Evolutionary conservation across 2,113 vertebrate species (phyloP).

Genomic region (Ochotona curzoniae): DNA sequence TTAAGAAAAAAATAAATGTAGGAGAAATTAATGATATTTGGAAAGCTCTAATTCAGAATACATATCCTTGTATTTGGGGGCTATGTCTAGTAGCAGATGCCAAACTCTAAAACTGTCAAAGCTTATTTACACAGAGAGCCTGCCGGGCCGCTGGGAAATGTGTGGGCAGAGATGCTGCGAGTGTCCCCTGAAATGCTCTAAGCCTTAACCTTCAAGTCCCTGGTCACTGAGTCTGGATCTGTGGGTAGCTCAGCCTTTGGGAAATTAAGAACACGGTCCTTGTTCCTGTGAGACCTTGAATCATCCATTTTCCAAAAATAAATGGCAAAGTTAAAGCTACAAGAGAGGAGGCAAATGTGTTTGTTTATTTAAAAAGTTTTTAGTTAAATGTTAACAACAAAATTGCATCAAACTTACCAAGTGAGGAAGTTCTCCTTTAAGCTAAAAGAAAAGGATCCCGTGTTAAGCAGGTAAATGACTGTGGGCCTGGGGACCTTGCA

Average conservation of each 20-base stretch:
- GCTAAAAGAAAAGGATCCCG: not conserved
- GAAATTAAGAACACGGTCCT: not conserved
- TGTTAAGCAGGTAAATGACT: not conserved
- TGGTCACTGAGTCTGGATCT: not conserved
- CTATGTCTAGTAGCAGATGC: not conserved
- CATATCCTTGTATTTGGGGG: not conserved
- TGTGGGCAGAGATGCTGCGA: not conserved
- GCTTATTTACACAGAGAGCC: not conserved
- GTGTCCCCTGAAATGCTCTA: not conserved
- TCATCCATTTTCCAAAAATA: not conserved
- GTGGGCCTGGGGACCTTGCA: not conserved
- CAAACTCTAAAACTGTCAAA: not conserved
- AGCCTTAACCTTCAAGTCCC: accelerated
- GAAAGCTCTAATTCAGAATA: not conserved
- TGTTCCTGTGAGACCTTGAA: not conserved
- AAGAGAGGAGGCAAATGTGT: not conserved
- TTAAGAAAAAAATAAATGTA: not conserved
- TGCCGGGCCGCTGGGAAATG: not conserved
- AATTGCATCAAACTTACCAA: not conserved
- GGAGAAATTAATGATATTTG: not conserved
- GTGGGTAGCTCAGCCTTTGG: not conserved
- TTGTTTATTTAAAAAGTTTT: not conserved
- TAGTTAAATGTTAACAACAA: not conserved
- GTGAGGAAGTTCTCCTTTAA: not conserved
- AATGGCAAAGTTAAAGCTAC: not conserved